These are phyloP conservation scores for Lota lota DNA, from an alignment of 2,113 vertebrate genomes.

Conservation along the genomic window DNA sequence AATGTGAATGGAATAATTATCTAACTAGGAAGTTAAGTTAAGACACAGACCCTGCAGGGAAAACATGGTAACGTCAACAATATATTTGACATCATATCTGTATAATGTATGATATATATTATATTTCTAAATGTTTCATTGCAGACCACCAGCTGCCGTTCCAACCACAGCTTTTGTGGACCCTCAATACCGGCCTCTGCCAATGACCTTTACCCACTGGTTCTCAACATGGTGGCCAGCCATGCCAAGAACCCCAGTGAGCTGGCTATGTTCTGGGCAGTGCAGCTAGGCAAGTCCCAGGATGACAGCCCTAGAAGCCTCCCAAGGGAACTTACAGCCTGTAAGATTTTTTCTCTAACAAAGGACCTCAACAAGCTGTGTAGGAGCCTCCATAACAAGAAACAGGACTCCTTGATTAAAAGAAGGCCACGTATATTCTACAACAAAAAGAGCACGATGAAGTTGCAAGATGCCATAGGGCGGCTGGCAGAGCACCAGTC, in stretches of 20 bases:
- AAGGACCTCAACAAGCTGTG: conserved; percentile 71
- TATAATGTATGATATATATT: background rate
- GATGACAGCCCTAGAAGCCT: conserved; percentile 7
- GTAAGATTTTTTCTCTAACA: conserved; percentile 69
- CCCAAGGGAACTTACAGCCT: conserved; percentile 60
- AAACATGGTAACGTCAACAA: too few species aligned
- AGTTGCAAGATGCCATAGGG: conserved; percentile 46
- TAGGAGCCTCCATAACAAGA: conserved; percentile 34
- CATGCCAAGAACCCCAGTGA: conserved; percentile 55
- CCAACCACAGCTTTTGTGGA: background rate
- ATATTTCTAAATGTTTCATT: background rate
- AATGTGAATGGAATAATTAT: too few species aligned
- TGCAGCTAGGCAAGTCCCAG: conserved; percentile 60
- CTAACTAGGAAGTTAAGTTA: too few species aligned
- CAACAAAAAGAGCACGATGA: conserved; percentile 16
- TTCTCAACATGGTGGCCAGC: conserved; percentile 76
- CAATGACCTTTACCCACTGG: conserved; percentile 73
- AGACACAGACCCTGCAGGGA: too few species aligned
- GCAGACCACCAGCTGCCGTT: conserved; percentile 1
- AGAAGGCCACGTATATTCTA: background rate
- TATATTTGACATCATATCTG: too few species aligned
- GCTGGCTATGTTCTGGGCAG: conserved; percentile 72
- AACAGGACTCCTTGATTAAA: conserved; percentile 3
- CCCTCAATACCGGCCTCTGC: conserved; percentile 58
- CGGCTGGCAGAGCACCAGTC: conserved; percentile 6